Conservation (phyloP, 2,797 vertebrate genomes). For the Brotula barbata region DNA sequence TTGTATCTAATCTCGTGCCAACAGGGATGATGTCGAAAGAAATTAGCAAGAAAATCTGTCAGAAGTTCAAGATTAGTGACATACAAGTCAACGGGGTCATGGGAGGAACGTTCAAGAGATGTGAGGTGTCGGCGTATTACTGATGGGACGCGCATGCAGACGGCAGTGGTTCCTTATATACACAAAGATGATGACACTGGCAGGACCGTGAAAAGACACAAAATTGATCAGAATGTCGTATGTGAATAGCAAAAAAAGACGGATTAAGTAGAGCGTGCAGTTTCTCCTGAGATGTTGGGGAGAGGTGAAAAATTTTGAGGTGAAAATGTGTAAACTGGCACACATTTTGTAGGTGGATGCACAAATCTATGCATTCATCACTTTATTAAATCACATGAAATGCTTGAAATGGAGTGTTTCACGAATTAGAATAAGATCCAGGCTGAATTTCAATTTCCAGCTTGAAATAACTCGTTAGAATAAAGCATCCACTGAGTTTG, state of each 20-base stretch:
- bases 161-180: not conserved
- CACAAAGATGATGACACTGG: constrained; percentile 9
- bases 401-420: not conserved
- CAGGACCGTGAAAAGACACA: constrained; percentile 12
- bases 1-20: constrained; percentile 47
- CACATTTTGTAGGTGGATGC: constrained; percentile 8
- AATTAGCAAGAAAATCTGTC: constrained; percentile 38
- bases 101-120: constrained; percentile 50
- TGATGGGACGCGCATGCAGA: constrained; percentile 35
- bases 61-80: constrained; percentile 41
- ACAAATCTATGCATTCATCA: constrained; percentile 41
- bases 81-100: constrained; percentile 45
- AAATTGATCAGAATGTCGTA: not conserved
- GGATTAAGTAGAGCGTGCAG: not conserved
- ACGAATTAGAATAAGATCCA: constrained; percentile 1
- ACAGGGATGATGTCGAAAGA: too few relatives aligned
- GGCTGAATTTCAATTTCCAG: constrained; percentile 11
- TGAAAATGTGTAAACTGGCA: constrained; percentile 34
- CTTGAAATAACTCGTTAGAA: constrained; percentile 9
- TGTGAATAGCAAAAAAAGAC: too few relatives aligned
- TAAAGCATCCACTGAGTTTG: constrained; percentile 10
- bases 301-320: constrained; percentile 12
- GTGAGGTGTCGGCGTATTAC: constrained; percentile 27
- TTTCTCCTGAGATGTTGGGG: constrained; percentile 29
- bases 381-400: constrained; percentile 22